These are phyloP conservation scores for Spea bombifrons DNA, from an alignment of 2,113 vertebrate species.

Conservation along the genomic window DNA sequence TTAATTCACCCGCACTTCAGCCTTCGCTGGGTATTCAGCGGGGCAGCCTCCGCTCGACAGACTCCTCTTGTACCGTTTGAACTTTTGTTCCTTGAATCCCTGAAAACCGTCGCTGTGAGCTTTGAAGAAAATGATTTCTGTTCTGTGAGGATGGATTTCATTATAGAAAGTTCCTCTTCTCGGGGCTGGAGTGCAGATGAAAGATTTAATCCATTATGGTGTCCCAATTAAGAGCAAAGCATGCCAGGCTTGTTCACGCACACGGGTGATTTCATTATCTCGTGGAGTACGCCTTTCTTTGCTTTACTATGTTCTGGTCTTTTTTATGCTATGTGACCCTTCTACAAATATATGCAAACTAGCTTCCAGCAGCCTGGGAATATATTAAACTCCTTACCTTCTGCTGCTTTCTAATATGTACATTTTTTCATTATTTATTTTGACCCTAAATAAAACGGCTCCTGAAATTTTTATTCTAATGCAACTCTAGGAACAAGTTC, in stretches of 20 bases:
- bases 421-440: background rate
- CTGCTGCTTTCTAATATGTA: background rate
- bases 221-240: constrained; percentile 14
- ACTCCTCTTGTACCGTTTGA: too few relatives aligned
- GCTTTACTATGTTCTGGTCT: background rate
- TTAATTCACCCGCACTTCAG: too few relatives aligned
- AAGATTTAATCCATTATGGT: background rate
- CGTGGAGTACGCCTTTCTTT: background rate
- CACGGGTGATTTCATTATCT: background rate
- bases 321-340: background rate
- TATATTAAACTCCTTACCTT: background rate
- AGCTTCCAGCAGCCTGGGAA: background rate
- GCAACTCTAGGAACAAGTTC: background rate
- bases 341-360: constrained; percentile 3
- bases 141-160: background rate
- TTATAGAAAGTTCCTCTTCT: constrained; percentile 23
- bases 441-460: background rate
- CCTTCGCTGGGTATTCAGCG: too few relatives aligned
- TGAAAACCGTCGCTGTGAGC: background rate
- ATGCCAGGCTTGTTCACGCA: background rate
- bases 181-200: constrained; percentile 12
- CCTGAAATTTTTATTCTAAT: background rate
- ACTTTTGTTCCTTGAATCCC: background rate
- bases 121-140: constrained; percentile 20
- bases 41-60: too few relatives aligned